phyloP scores from a whole-genome alignment of 1,140 invertebrate genomes.

The Pachypeltis micranthus region DNA sequence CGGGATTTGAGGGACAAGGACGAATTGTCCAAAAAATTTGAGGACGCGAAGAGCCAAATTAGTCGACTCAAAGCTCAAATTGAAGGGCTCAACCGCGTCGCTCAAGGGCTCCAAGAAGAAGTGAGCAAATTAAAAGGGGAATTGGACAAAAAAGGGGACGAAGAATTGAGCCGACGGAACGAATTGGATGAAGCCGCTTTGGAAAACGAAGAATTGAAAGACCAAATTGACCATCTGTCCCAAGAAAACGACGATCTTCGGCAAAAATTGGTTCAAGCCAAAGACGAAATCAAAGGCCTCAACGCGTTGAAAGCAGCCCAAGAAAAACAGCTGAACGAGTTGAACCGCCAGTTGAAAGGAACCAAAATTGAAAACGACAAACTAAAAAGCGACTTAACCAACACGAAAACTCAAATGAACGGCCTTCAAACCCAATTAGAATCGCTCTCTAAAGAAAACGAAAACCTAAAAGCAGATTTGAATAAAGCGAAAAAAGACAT shows the following conservation, averaged over 20 bases:
- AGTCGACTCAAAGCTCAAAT: neutral
- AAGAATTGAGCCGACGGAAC: neutral
- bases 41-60: neutral
- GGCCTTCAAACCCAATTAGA: constrained; percentile 14
- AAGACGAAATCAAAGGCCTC: constrained; percentile 13
- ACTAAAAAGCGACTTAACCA: constrained; percentile 1
- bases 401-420: constrained; percentile 9
- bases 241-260: neutral
- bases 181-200: neutral
- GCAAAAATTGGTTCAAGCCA: neutral
- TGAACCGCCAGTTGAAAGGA: neutral
- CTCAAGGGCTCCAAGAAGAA: neutral
- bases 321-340: neutral
- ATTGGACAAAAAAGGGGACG: neutral
- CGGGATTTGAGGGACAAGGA: no score
- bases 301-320: neutral
- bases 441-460: constrained; percentile 14
- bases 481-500: constrained; percentile 1
- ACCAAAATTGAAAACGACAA: neutral
- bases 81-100: neutral
- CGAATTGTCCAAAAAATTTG: no score
- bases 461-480: constrained; percentile 11
- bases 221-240: neutral
- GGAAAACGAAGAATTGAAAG: neutral
- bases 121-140: neutral